Conservation (phyloP, 1,140 invertebrate genomes). For the Papilio glaucus region DNA sequence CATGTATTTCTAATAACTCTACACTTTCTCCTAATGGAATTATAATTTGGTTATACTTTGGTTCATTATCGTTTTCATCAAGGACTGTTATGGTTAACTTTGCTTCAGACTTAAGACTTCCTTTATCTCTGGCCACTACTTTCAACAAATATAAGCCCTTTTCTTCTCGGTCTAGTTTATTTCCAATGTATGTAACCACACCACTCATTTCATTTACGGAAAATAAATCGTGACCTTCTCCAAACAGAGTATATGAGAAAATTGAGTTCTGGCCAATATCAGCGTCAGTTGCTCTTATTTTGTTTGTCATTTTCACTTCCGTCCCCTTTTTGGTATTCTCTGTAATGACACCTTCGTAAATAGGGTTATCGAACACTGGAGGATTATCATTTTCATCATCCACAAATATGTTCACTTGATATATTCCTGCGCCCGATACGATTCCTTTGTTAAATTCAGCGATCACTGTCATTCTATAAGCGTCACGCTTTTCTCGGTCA, state of each 20-base stretch:
- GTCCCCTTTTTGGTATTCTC: constrained; percentile 91
- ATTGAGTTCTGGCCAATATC: constrained; percentile 92
- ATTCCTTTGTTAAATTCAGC: constrained; percentile 88
- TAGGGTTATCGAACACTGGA: constrained; percentile 88
- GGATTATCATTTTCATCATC: constrained; percentile 96
- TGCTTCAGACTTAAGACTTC: constrained; percentile 88
- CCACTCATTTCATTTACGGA: constrained; percentile 88
- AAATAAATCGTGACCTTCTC: constrained; percentile 91
- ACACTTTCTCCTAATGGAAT: constrained; percentile 87
- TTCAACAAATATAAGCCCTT: constrained; percentile 87
- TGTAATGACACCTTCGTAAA: constrained; percentile 90
- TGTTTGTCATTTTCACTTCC: constrained; percentile 87
- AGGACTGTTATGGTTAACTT: constrained; percentile 88
- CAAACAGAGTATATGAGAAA: constrained; percentile 89
- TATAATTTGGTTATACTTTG: constrained; percentile 87
- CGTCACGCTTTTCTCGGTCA: constrained; percentile 89
- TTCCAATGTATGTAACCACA: constrained; percentile 85
- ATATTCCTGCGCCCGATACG: constrained; percentile 87
- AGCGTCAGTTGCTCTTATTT: constrained; percentile 88
- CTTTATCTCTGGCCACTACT: constrained; percentile 90
- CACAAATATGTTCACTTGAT: constrained; percentile 91
- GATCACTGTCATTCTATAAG: constrained; percentile 91
- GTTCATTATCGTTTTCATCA: constrained; percentile 94
- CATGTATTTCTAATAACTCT: constrained; percentile 85
- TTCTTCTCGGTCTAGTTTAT: constrained; percentile 89